phyloP scores from a whole-genome alignment of 2,797 vertebrate species.

The Hyperoplus immaculatus region DNA sequence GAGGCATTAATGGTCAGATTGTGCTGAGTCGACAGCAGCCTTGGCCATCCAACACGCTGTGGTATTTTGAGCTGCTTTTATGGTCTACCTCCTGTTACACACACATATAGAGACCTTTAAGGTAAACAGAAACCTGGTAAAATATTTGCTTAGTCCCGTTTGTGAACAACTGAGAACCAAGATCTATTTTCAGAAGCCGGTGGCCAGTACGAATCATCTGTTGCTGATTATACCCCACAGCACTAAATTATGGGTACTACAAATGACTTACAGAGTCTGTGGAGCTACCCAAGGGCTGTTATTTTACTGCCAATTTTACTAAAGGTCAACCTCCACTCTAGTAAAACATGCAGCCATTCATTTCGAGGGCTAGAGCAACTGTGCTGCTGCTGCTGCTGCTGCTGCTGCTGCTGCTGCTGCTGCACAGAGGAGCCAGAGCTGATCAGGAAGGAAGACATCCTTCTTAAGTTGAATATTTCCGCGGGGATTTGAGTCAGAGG shows the following conservation, averaged over 20 bases:
- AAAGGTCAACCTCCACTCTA: slow-evolving; percentile 87
- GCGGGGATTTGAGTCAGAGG: slow-evolving; percentile 1
- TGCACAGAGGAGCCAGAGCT: slow-evolving; percentile 56
- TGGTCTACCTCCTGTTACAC: slow-evolving; percentile 83
- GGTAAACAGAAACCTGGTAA: slow-evolving; percentile 87
- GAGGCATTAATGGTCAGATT: slow-evolving; percentile 79
- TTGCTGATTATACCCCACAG: slow-evolving; percentile 89
- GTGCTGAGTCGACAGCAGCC: slow-evolving; percentile 74
- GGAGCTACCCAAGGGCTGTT: slow-evolving; percentile 86
- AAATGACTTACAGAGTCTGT: slow-evolving; percentile 89
- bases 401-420: slow-evolving; percentile 63
- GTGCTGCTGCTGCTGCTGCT: slow-evolving; percentile 64
- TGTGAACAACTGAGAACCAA: slow-evolving; percentile 85
- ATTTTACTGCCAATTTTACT: slow-evolving; percentile 90
- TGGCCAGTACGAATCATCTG: slow-evolving; percentile 89
- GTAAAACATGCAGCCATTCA: slow-evolving; percentile 83
- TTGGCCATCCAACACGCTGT: slow-evolving; percentile 73
- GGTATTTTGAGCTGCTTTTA: slow-evolving; percentile 85
- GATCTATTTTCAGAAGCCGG: slow-evolving; percentile 88
- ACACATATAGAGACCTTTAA: slow-evolving; percentile 85
- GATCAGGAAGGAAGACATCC: slow-evolving; percentile 57
- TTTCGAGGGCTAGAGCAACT: slow-evolving; percentile 71
- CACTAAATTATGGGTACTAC: slow-evolving; percentile 90
- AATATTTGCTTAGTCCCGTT: slow-evolving; percentile 87
- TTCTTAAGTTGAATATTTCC: slow-evolving; percentile 47